Evolutionary conservation across 2,113 vertebrate genomes (phyloP), one percentile per base, ranked within the genome.

Genomic region (Misgurnus anguillicaudatus): DNA sequence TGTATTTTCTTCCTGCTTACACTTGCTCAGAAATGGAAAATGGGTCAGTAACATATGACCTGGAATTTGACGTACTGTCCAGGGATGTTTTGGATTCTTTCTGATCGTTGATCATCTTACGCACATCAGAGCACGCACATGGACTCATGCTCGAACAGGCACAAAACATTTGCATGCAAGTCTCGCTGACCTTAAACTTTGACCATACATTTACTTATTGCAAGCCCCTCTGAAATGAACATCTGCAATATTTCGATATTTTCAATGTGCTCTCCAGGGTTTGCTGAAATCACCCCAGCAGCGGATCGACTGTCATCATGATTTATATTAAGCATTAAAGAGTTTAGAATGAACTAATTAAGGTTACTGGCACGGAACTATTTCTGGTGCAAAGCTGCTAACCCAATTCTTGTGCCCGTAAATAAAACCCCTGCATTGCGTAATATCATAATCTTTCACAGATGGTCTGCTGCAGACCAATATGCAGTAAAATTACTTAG

Each of bases 221-320:
- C 24, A 31, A 31, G 3, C 24, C 24, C 2, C 24, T 31, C 24
- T 31, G 24, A 31, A 2, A 31, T 31, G 24, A 31, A 31, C 24
- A 31, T 31, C 24, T 31, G 24, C 24, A 31, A 31, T 31, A 31
- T 31, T 31, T 31, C 24, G 24, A 31, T 31, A 31, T 31, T 31
- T 31, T 31, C 24, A 31, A 84, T 24, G 42, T 9, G 53, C 45
- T 74, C 62, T 69, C 47, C 68, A 74, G 66, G 74, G 57, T 68
- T 78, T 78, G 75, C 38, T 68, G 45, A 38, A 63, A 48, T 19
- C 65, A 24, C 67, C 51, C 13, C 38, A 38, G 42, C 21, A 47
- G 68, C 0, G 31, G 3, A 64, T 47, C 39, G 36, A 48, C 68
- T 64, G 63, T 41, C 68, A 55, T 17, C 9, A 41, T 51, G 16